Evolutionary conservation across 2,888 invertebrate species (phyloP), one percentile per base, ranked within the genome.

Genomic region (Campaea margaritaria): DNA sequence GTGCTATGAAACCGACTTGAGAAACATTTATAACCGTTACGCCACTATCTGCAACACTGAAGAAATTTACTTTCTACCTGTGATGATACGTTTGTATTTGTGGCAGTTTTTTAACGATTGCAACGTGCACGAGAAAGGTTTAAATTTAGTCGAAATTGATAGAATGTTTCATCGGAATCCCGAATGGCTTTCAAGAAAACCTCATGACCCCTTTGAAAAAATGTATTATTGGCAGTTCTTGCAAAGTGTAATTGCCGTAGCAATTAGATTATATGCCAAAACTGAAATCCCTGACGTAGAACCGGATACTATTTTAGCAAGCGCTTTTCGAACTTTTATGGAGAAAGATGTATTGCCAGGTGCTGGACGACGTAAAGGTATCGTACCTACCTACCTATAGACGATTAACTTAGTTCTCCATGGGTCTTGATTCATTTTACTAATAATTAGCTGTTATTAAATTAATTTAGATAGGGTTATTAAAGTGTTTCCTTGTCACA

Each of bases 161-260:
- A 75, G 78, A 44, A 78, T 92, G 61, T 86, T 93, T 66, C 83
- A 90, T 64, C 71, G 84, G 62, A 93, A 93, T 70, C 87, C 88
- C 0, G 83, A 85, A 50, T 91, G 92, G 85, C 79, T 93, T 1
- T 76, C 93, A 0, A 85, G 82, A 56, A 78, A 79, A 3, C 76
- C 86, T 0, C 93, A 94, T 68, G 72, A 92, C 70, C 95, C 95
- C 0, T 94, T 94, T 71, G 94, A 94, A 69, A 91, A 87, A 68
- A 90, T 95, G 70, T 93, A 93, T 75, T 93, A 93, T 72, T 95
- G 94, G 93, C 95, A 95, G 76, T 94, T 94, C 78, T 57, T 94
- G 36, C 93, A 94, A 61, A 91, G 93, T 36, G 68, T 95, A 11
- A 82, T 95, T 60, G 86, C 93, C 39, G 83, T 93, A 27, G 89